phyloP scores from a whole-genome alignment of 2,888 invertebrate species.

The Hypomecis punctinalis region DNA sequence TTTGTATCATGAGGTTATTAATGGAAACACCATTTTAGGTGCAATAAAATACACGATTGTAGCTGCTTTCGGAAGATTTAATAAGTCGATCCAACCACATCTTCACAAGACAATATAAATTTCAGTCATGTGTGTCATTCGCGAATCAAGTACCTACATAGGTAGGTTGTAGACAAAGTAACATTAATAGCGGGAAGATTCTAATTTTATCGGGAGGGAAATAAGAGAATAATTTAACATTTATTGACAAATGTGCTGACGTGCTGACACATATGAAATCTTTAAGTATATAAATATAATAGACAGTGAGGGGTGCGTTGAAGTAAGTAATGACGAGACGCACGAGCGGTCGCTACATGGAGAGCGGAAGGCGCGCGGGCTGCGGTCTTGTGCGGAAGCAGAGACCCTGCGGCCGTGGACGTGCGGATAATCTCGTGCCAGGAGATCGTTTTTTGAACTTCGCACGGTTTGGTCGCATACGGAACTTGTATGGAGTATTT shows the following conservation, averaged over 20 bases:
- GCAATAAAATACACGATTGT: slow-evolving; percentile 61
- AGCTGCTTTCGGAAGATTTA: slow-evolving; percentile 69
- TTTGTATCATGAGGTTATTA: slow-evolving; percentile 54
- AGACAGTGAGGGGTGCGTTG: slow-evolving; percentile 62
- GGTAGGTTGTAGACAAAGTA: neutral
- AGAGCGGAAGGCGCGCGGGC: slow-evolving; percentile 20
- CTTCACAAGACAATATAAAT: slow-evolving; percentile 51
- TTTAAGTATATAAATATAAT: slow-evolving; percentile 58
- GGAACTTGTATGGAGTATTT: too few species aligned
- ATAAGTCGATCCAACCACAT: slow-evolving; percentile 62
- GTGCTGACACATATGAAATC: slow-evolving; percentile 56
- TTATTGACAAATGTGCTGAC: slow-evolving; percentile 71
- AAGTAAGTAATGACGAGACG: slow-evolving; percentile 54
- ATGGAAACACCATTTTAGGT: slow-evolving; percentile 11
- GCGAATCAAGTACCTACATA: slow-evolving; percentile 39
- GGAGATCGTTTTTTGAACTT: too few species aligned
- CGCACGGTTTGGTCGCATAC: too few species aligned
- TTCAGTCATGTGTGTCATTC: slow-evolving; percentile 56
- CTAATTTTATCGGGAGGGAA: slow-evolving; percentile 50
- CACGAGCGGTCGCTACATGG: slow-evolving; percentile 40
- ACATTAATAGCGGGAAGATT: slow-evolving; percentile 30
- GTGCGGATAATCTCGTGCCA: neutral
- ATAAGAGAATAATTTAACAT: slow-evolving; percentile 62
- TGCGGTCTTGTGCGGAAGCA: slow-evolving; percentile 7
- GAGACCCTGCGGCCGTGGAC: too few species aligned